Evolutionary conservation across 2,888 invertebrate species (phyloP).

Genomic region (Dicyrtoma fusca): DNA sequence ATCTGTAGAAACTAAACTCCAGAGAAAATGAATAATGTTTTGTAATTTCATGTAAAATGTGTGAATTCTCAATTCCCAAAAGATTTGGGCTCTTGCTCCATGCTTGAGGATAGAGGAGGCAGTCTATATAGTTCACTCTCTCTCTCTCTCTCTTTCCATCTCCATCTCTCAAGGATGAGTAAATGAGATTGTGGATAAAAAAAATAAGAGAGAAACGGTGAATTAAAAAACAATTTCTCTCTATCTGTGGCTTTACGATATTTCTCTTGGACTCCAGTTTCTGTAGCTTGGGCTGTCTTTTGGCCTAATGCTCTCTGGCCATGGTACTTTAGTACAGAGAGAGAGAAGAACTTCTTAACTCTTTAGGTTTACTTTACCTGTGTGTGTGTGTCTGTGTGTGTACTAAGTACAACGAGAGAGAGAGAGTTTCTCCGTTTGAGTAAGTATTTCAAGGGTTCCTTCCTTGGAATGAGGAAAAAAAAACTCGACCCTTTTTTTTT

Average conservation of each 20-base stretch:
- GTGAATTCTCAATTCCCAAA: constrained; percentile 33
- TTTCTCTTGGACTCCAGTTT: constrained; percentile 10
- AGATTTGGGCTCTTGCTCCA: background rate
- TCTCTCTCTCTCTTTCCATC: no score
- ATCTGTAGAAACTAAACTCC: no score
- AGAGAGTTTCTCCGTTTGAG: constrained; percentile 12
- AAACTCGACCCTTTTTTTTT: constrained; percentile 36
- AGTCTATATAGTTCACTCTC: background rate
- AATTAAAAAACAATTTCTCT: constrained; percentile 41
- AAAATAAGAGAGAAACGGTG: constrained; percentile 35
- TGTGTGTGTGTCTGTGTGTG: no score
- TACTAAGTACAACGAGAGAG: background rate
- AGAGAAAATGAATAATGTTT: constrained; percentile 28
- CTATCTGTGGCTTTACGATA: constrained; percentile 19
- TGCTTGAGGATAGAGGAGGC: background rate
- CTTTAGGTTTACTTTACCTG: background rate
- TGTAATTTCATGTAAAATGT: constrained; percentile 37
- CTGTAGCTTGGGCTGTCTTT: background rate
- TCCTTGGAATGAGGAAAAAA: constrained; percentile 6
- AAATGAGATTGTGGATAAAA: constrained; percentile 30
- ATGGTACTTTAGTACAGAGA: background rate
- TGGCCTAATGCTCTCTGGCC: background rate
- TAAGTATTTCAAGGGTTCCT: constrained; percentile 32
- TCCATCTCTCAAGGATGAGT: constrained; percentile 20
- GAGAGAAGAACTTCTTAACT: no score